phyloP scores from a whole-genome alignment of 2,888 invertebrate species.

The Lepas anatifera region DNA sequence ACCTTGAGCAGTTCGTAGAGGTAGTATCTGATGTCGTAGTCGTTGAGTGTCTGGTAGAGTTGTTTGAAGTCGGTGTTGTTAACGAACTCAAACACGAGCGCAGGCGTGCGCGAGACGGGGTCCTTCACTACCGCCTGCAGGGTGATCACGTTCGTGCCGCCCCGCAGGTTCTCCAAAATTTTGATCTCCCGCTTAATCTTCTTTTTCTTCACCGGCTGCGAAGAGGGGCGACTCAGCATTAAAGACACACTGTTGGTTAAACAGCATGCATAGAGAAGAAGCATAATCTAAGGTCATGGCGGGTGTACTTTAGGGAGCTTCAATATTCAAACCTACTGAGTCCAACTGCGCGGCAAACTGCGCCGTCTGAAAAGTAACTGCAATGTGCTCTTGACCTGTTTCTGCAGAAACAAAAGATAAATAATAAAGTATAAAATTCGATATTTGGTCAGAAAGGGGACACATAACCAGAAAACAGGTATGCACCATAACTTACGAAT shows the following conservation, averaged over 20 bases:
- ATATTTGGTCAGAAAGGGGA: no score
- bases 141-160: conserved; percentile 98
- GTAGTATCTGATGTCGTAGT: conserved; percentile 98
- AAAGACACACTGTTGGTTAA: no score
- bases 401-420: no score
- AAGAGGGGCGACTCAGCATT: conserved; percentile 29
- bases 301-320: background rate
- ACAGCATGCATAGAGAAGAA: no score
- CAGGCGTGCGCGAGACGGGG: conserved; percentile 95
- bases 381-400: no score
- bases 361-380: no score
- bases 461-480: no score
- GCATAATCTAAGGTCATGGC: background rate
- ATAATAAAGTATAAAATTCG: no score
- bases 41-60: conserved; percentile 97
- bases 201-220: conserved; percentile 99
- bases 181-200: conserved; percentile 99
- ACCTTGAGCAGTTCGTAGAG: conserved; percentile 60
- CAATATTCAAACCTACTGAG: no score
- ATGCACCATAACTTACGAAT: no score
- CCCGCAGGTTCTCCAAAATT: conserved; percentile 97
- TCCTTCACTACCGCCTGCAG: conserved; percentile 98
- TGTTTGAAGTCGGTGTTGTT: conserved; percentile 99
- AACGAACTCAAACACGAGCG: conserved; percentile 98
- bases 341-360: no score